A percentile compares a stretch with the other conserved stretches of the same genome.
Evolutionary conservation across 92 coral and sea anemone genomes (phyloP).

Genomic region (Phymanthus crucifer): DNA sequence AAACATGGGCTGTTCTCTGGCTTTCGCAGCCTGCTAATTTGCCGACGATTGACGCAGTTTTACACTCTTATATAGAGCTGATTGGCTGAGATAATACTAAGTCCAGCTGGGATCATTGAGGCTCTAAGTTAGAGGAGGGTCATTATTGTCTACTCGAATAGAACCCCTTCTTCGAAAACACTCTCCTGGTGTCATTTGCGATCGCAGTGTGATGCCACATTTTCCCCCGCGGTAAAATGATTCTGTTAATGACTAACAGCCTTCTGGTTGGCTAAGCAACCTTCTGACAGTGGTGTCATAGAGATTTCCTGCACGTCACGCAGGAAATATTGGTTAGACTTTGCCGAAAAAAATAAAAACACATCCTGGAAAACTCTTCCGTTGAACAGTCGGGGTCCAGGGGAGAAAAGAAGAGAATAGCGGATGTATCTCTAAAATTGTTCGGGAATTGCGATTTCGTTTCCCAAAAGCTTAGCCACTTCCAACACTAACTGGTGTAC

Average conservation of each 20-base stretch:
- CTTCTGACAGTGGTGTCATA: not conserved
- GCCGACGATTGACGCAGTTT: conserved; percentile 20
- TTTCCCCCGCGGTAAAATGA: not conserved
- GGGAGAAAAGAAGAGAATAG: not conserved
- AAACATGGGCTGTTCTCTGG: not conserved
- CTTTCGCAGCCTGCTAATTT: conserved; percentile 20
- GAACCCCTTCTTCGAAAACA: conserved; percentile 23
- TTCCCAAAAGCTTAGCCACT: not conserved
- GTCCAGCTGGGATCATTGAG: conserved; percentile 12
- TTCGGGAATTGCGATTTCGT: not conserved
- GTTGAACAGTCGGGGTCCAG: too few relatives aligned
- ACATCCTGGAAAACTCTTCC: not conserved
- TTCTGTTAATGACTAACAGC: not conserved
- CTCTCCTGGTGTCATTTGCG: conserved; percentile 8
- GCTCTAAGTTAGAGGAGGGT: not conserved
- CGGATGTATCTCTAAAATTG: too few relatives aligned
- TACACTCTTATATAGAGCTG: not conserved
- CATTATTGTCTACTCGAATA: conserved; percentile 4
- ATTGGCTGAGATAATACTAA: conserved; percentile 1
- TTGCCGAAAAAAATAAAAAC: not conserved
- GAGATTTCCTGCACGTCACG: not conserved
- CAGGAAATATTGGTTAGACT: not conserved
- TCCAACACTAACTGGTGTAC: not conserved
- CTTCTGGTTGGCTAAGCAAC: conserved; percentile 4
- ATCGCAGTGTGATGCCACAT: not conserved